Base-by-base conservation (phyloP, 2,113 vertebrate species). In the Etheostoma cragini region DNA sequence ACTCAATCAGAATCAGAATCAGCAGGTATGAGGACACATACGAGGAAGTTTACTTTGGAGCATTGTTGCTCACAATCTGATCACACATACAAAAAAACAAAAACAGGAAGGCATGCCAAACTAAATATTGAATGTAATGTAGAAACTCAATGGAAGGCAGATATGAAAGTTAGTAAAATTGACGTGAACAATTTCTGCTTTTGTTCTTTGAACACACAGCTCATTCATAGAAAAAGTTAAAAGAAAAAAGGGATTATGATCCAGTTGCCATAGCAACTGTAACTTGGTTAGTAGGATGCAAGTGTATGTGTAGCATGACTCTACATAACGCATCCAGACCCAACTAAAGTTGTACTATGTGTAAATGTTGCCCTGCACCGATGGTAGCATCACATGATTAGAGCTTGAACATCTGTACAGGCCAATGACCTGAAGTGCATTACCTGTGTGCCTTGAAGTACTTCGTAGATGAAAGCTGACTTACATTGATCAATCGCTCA, bases 191-290 rank as follows among this genome's bases (percentile, higher is more conserved):
- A 66, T n/a, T 62, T 75, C 24, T 64, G 35, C 47, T 30, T 63
- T 30, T 19, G 21, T 77, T 72, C 30, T 70, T 24, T 10, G 68
- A 21, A n/a, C 10, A 22, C 21, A 82, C 57, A 47, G 52, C 10
- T 70, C 33, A 13, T 58, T 66, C 67, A 11, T 2, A 26, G 67
- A 22, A 53, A 65, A 60, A 76, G 49, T 70, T 2, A 79, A 78
- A 26, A 35, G 13, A 50, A 69, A 76, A 73, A 21, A n/a, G 11
- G 35, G 21, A 52, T 61, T 3, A 61, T 57, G 70, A 78, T 77
- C 72, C 21, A 35, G 88, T 89, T 90, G 78, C 87, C 88, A 82
- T 90, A 82, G 87, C 83, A 90, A 85, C 88, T 73, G 80, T 78
- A 74, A 64, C 8, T 78, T 78, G 77, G 74, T 88, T 63, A 83